Evolutionary conservation across 2,888 invertebrate species (phyloP).

Genomic region (Diloba caeruleocephala): DNA sequence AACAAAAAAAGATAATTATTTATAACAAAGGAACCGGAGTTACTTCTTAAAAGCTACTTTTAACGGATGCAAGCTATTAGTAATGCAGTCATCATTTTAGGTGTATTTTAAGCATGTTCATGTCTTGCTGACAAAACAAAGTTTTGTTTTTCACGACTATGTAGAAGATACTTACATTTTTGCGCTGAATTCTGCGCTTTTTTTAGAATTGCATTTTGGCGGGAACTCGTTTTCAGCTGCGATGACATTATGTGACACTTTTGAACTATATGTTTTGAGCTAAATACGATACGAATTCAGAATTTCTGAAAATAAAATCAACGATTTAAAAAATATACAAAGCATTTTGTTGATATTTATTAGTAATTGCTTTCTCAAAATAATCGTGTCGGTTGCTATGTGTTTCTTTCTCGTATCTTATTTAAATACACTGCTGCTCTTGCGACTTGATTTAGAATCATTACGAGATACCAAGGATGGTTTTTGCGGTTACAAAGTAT

Average conservation of each 20-base stretch:
- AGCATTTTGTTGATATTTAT: slow-evolving; percentile 10
- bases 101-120: too few relatives aligned
- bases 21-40: too few relatives aligned
- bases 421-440: too few relatives aligned
- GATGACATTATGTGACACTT: slow-evolving; percentile 2
- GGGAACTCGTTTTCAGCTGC: not conserved
- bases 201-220: not conserved
- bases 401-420: slow-evolving; percentile 37
- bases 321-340: slow-evolving; percentile 12
- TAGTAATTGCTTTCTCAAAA: slow-evolving; percentile 32
- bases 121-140: not conserved
- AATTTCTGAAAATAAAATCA: slow-evolving; percentile 16
- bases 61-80: too few relatives aligned
- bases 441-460: slow-evolving; percentile 45
- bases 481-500: slow-evolving; percentile 10
- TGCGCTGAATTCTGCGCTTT: not conserved
- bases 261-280: slow-evolving; percentile 5
- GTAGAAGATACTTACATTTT: not conserved
- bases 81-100: too few relatives aligned
- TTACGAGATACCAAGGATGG: slow-evolving; percentile 32
- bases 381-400: slow-evolving; percentile 17
- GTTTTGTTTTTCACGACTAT: too few relatives aligned
- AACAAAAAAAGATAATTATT: too few relatives aligned
- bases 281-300: slow-evolving; percentile 14
- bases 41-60: too few relatives aligned